Base-by-base conservation (phyloP, 2,888 invertebrate species). In the Lasius platythorax region DNA sequence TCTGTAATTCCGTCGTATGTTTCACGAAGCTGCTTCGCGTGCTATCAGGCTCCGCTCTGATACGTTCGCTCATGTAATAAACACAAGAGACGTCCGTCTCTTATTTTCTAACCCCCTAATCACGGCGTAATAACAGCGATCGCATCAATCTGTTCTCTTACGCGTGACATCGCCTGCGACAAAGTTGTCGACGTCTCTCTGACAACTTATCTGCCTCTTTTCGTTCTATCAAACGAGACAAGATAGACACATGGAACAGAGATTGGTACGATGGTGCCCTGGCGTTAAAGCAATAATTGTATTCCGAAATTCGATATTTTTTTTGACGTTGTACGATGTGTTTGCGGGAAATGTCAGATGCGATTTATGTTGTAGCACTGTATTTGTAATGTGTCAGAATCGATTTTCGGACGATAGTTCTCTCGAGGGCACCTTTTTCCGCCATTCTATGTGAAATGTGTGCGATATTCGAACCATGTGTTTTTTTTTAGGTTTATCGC, bases 111-210 rank as follows among this genome's bases (percentile, higher is more conserved):
- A 82, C 66, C 58, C 75, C 56, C 73, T 86, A 89, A 89, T 87
- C 83, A 81, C 82, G 8, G 50, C 61, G 68, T 87, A 89, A 89
- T 87, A 81, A 68, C 85, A 63, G n/a, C 28, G 64, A 30, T n/a
- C 72, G 63, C 81, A 84, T 88, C 85, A 88, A 84, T 86, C 84
- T 28, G 66, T 46, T 78, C n/a, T 33, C 23, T 73, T 73, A n/a
- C 72, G 83, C 78, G 53, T 67, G 70, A 53, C 75, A 78, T 40
- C 28, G 72, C 50, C 43, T 23, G 37, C 18, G 67, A 73, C 66
- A 50, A 56, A 61, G 46, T 40, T 58, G 66, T 68, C 82, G 75
- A 28, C 37, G 58, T 78, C n/a, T 28, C 78, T 37, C 53, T 61
- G 56, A 67, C 28, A 43, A 18, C 67, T 53, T n/a, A 33, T 68